Percentiles rank a stretch among this genome's conserved stretches.
These are phyloP conservation scores for Hermodice carunculata DNA, from an alignment of 2,888 invertebrate species.

Conservation along the genomic window DNA sequence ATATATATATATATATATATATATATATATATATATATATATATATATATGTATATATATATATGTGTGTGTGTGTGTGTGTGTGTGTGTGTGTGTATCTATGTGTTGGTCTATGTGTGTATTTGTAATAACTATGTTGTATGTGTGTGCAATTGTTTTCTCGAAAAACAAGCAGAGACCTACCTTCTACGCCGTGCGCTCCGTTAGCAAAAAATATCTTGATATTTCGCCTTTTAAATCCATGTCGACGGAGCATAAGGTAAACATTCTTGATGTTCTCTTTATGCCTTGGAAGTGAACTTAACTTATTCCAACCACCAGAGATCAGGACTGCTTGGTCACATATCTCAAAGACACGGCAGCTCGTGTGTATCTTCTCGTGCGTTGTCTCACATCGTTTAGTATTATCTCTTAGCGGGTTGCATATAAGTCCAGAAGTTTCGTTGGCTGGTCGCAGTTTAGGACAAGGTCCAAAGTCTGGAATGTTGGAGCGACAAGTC, in stretches of 20 bases:
- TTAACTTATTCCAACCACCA: constrained; percentile 72
- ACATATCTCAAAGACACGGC: constrained; percentile 72
- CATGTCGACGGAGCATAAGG: constrained; percentile 69
- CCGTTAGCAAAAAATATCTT: constrained; percentile 73
- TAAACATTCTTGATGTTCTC: constrained; percentile 68
- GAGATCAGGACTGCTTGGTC: constrained; percentile 72
- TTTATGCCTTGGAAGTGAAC: constrained; percentile 64
- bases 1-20: constrained; percentile 2
- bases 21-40: not conserved
- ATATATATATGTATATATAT: not conserved
- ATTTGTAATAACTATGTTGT: no score
- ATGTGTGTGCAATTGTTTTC: no score
- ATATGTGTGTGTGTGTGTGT: not conserved
- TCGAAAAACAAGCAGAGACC: constrained; percentile 13
- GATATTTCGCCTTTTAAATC: constrained; percentile 71
- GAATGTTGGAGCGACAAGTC: constrained; percentile 50
- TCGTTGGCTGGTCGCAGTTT: constrained; percentile 67
- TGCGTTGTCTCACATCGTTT: constrained; percentile 69
- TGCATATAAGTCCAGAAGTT: constrained; percentile 68
- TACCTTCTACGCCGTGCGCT: constrained; percentile 58
- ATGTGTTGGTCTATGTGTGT: no score
- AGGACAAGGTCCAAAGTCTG: constrained; percentile 69
- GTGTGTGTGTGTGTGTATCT: no score
- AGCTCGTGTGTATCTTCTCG: constrained; percentile 67
- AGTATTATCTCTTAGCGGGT: constrained; percentile 70